Percentiles rank a stretch among this genome's conserved stretches.
Evolutionary conservation across 2,888 invertebrate species (phyloP).

Genomic region (Drosophila incognita): DNA sequence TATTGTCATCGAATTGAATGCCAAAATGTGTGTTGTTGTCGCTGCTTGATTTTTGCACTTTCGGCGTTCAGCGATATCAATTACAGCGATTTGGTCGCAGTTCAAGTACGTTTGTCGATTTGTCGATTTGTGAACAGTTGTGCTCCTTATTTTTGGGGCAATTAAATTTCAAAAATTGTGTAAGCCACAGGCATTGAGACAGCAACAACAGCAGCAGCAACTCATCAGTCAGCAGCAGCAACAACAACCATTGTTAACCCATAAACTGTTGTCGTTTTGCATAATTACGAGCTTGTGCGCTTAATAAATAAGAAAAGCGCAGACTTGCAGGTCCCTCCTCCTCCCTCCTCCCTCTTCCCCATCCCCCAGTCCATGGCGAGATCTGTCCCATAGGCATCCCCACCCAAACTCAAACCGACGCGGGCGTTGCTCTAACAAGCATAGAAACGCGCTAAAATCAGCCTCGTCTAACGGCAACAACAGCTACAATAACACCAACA

Average conservation of each 20-base stretch:
- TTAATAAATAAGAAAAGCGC: slow-evolving; percentile 73
- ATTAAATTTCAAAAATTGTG: slow-evolving; percentile 52
- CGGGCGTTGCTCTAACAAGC: slow-evolving; percentile 67
- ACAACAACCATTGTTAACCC: slow-evolving; percentile 39
- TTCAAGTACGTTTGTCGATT: slow-evolving; percentile 59
- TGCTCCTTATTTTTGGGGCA: slow-evolving; percentile 32
- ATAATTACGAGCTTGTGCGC: slow-evolving; percentile 71
- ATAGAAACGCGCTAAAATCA: slow-evolving; percentile 57
- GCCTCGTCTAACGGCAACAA: slow-evolving; percentile 56
- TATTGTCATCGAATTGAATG: slow-evolving; percentile 61
- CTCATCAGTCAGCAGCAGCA: slow-evolving; percentile 15
- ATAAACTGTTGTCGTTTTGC: slow-evolving; percentile 66
- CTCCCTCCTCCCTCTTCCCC: neutral
- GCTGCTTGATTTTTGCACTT: slow-evolving; percentile 39
- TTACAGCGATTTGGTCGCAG: slow-evolving; percentile 36
- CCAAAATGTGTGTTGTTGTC: slow-evolving; percentile 59
- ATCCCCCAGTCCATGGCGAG: slow-evolving; percentile 1
- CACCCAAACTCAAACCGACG: slow-evolving; percentile 36
- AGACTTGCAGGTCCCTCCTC: slow-evolving; percentile 10
- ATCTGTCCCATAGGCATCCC: slow-evolving; percentile 7
- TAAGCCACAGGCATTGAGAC: slow-evolving; percentile 35
- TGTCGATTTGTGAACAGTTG: slow-evolving; percentile 6
- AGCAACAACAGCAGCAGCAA: neutral
- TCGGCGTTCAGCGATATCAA: slow-evolving; percentile 32
- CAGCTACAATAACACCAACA: neutral